Percentiles rank a stretch among this genome's conserved stretches.
phyloP scores from a whole-genome alignment of 2,888 invertebrate species.

The Archaeoteleia sp. region DNA sequence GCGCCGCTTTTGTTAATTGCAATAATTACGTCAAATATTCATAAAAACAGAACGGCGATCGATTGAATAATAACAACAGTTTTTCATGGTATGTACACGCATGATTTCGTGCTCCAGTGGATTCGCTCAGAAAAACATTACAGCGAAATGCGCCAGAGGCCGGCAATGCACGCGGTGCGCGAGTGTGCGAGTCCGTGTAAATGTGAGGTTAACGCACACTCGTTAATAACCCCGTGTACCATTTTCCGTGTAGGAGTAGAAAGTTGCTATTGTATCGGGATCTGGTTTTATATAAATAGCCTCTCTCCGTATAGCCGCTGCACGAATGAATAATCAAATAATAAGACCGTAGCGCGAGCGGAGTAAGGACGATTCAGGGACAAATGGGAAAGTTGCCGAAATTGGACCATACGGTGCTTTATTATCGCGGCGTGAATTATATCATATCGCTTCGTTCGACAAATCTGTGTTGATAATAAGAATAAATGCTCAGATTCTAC shows the following conservation, averaged over 20 bases:
- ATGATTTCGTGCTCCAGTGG: constrained; percentile 36
- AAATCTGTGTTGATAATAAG: too few species aligned
- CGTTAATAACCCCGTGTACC: constrained; percentile 54
- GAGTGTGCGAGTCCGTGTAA: constrained; percentile 30
- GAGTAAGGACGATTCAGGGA: not conserved
- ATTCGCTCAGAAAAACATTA: constrained; percentile 31
- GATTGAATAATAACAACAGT: constrained; percentile 36
- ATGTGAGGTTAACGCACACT: constrained; percentile 46
- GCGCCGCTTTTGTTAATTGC: not conserved
- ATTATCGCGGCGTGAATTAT: too few species aligned
- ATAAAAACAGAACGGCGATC: constrained; percentile 21
- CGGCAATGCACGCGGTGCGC: constrained; percentile 1
- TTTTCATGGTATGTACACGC: constrained; percentile 29
- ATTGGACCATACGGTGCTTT: too few species aligned
- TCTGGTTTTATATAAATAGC: constrained; percentile 73
- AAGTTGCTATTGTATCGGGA: constrained; percentile 72
- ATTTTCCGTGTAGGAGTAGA: constrained; percentile 69
- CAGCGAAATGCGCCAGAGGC: constrained; percentile 19
- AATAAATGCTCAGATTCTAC: too few species aligned
- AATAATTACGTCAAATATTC: constrained; percentile 11
- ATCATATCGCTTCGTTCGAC: too few species aligned
- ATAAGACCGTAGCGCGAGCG: constrained; percentile 33
- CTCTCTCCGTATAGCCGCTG: constrained; percentile 50
- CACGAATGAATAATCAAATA: constrained; percentile 56
- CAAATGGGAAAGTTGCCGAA: too few species aligned